These are phyloP conservation scores for Nebria salina DNA, from an alignment of 2,888 invertebrate species.

Conservation along the genomic window DNA sequence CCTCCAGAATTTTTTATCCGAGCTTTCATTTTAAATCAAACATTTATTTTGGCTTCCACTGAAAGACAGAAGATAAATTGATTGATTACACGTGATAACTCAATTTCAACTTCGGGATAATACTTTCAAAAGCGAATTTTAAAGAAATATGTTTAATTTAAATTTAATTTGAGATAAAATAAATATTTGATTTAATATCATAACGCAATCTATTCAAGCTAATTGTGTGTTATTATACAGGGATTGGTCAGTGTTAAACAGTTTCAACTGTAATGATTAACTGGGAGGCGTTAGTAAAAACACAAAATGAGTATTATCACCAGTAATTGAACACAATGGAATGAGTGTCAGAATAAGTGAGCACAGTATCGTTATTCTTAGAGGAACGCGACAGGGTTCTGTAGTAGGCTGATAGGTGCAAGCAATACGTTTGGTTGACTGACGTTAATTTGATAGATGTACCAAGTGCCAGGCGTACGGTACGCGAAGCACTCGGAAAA, in stretches of 20 bases:
- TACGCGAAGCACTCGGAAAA: neutral
- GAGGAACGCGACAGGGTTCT: neutral
- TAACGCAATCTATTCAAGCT: too few species aligned
- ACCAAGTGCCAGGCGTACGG: neutral
- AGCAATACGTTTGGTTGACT: conserved; percentile 6
- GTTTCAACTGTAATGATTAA: too few species aligned
- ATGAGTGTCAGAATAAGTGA: neutral
- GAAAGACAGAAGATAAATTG: neutral
- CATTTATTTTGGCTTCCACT: neutral
- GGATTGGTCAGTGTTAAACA: too few species aligned
- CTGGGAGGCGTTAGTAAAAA: neutral
- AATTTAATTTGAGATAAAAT: too few species aligned
- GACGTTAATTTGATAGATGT: conserved; percentile 22
- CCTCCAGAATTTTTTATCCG: conserved; percentile 21
- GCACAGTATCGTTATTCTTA: neutral
- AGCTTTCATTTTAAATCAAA: neutral
- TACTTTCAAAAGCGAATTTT: too few species aligned
- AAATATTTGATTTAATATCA: too few species aligned
- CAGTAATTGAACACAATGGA: neutral
- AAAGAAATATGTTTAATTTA: too few species aligned
- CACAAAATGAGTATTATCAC: neutral
- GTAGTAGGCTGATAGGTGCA: neutral
- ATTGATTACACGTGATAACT: neutral
- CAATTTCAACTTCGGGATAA: neutral
- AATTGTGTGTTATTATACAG: too few species aligned